Base-by-base conservation (phyloP, 2,888 invertebrate species). In the Sialis fuliginosa region DNA sequence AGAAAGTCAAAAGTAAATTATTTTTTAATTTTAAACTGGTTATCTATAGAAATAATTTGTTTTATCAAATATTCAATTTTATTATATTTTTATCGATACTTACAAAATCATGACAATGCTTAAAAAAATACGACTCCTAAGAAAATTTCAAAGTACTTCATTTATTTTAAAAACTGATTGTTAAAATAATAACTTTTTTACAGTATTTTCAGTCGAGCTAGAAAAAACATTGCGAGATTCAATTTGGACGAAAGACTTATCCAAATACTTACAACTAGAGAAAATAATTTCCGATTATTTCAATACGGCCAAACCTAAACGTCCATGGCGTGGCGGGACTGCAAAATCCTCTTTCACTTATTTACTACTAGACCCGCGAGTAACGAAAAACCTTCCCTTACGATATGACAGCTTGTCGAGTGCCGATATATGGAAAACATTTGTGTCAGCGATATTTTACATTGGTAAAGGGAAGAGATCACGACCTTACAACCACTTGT, bases 401-500 rank as follows among this genome's bases (percentile, higher is more conserved):
- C 67, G 68, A 48, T 63, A 69, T 6, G 60, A 69, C 35, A 60
- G 55, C 1, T 62, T 75, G 12, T 60, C 65, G 5, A 60, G 66
- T 8, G 63, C 71, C 9, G 68, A 75, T 2, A 65, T 74, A 1
- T 92, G 95, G 81, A 64, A 70, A 41, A 76, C 71, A 0, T 97
- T 97, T 61, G 64, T 96, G 3, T 71, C 77, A 43, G 76, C 92
- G 0, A 82, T 97, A 51, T 97, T 98, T 65, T 97, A 98, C 61
- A 79, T 98, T 32, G 97, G 97, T 0, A 95, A 93, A 68, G 95
- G 95, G 48, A 91, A 88, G 61, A 75, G 84, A 31, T 77, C 84
- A 1, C 70, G 97, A 5, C 93, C 96, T 0, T 89, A 90, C 58
- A 77, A 81, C 0, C 97, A 97, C 66, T 71, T 97, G 6, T 87